Conservation (phyloP, 1,140 invertebrate species). For the Pinna nobilis region DNA sequence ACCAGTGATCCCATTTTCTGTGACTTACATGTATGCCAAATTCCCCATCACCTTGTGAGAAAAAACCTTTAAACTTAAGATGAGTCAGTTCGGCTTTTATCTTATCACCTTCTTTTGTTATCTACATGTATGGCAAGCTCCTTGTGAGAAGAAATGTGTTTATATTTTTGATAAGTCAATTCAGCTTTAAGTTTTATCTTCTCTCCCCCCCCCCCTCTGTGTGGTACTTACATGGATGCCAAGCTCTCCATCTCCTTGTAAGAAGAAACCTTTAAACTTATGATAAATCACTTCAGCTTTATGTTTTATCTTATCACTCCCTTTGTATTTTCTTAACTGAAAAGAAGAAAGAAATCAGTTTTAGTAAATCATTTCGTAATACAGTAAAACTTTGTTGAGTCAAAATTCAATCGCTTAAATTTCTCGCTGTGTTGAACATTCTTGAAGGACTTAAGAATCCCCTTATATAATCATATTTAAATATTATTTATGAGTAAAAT, state of each 20-base stretch:
- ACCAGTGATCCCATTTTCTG: no score
- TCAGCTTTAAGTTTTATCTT: conserved; percentile 70
- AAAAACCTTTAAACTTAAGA: background rate
- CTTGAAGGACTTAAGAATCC: no score
- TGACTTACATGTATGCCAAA: no score
- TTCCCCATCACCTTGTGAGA: no score
- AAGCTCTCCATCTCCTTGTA: conserved; percentile 65
- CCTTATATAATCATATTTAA: no score
- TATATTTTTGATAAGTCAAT: conserved; percentile 72
- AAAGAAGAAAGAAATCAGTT: conserved; percentile 27
- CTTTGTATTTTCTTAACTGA: conserved; percentile 72
- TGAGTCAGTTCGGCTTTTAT: background rate
- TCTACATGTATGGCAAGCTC: conserved; percentile 58
- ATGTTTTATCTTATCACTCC: conserved; percentile 66
- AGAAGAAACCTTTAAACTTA: conserved; percentile 71
- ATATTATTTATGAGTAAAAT: no score
- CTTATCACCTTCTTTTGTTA: background rate
- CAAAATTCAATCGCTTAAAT: no score
- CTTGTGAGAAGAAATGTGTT: conserved; percentile 68
- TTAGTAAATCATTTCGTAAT: no score
- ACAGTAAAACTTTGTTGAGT: no score
- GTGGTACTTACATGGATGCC: conserved; percentile 50
- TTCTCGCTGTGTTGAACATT: no score
- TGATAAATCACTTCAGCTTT: conserved; percentile 73
- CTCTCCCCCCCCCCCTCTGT: conserved; percentile 49